A percentile compares a stretch with the other conserved stretches of the same genome.
Evolutionary conservation across 2,888 invertebrate genomes (phyloP).

Genomic region (Eilema caniola): DNA sequence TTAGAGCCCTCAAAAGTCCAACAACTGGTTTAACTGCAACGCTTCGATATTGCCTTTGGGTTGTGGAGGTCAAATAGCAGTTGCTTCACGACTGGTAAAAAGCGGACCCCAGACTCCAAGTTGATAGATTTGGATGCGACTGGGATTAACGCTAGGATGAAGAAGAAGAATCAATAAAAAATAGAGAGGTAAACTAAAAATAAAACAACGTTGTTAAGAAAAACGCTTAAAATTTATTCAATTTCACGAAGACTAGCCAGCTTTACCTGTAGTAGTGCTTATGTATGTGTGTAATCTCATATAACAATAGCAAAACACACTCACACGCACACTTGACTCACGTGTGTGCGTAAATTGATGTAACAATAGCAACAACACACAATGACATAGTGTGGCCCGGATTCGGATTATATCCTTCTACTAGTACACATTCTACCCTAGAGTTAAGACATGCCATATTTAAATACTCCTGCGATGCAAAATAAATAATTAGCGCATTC

Average conservation of each 20-base stretch:
- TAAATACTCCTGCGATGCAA: too few relatives aligned
- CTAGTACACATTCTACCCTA: neutral
- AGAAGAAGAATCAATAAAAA: too few relatives aligned
- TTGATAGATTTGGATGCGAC: too few relatives aligned
- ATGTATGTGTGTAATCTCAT: neutral
- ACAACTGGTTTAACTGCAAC: too few relatives aligned
- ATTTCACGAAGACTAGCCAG: slow-evolving; percentile 6
- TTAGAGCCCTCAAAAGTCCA: too few relatives aligned
- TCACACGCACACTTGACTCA: neutral
- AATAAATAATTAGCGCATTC: too few relatives aligned
- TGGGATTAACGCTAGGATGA: too few relatives aligned
- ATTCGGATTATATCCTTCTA: neutral
- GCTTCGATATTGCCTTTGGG: too few relatives aligned
- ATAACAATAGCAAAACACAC: neutral
- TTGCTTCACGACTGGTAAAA: too few relatives aligned
- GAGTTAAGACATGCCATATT: too few relatives aligned
- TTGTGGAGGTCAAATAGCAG: too few relatives aligned
- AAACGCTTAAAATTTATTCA: slow-evolving; percentile 58
- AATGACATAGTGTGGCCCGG: neutral
- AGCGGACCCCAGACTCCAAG: too few relatives aligned
- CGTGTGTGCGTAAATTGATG: neutral
- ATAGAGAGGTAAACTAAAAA: slow-evolving; percentile 19
- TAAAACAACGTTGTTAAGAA: slow-evolving; percentile 50
- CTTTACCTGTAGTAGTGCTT: neutral
- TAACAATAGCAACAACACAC: neutral